Percentiles rank a stretch among this genome's conserved stretches.
Conservation (phyloP, 2,888 invertebrate genomes). For the Ptycholaimellus sp. region DNA sequence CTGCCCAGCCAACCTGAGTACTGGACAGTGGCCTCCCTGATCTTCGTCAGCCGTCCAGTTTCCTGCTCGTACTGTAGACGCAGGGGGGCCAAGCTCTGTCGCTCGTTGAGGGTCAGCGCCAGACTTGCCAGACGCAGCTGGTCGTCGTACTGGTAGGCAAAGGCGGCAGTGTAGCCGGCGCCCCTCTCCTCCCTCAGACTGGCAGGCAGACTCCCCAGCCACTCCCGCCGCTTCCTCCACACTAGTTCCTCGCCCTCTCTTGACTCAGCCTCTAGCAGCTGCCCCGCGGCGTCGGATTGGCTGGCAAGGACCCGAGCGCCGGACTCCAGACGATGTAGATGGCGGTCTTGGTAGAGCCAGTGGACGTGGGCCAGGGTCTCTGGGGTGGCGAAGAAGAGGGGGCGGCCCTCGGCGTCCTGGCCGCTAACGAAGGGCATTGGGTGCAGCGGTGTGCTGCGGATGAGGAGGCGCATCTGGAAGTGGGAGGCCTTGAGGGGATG, state of each 20-base stretch:
- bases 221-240: constrained; percentile 1
- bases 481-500: neutral
- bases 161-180: constrained; percentile 5
- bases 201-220: neutral
- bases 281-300: neutral
- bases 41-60: too few species aligned
- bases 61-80: too few species aligned
- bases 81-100: too few species aligned
- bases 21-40: too few species aligned
- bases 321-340: too few species aligned
- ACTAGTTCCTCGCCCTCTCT: neutral
- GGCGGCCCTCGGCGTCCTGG: constrained; percentile 4
- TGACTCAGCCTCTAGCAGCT: neutral
- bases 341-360: too few species aligned
- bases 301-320: too few species aligned
- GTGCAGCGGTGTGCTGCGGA: constrained; percentile 7
- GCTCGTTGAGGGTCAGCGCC: too few species aligned
- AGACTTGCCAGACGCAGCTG: constrained; percentile 8
- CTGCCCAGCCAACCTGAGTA: too few species aligned
- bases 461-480: neutral
- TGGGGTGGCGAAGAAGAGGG: constrained; percentile 8
- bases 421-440: constrained; percentile 7
- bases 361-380: too few species aligned
- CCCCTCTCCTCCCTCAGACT: neutral
- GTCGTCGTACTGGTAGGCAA: constrained; percentile 12